These are phyloP conservation scores for Lamprologus lemairii DNA, from an alignment of 2,113 vertebrate species.

Conservation along the genomic window DNA sequence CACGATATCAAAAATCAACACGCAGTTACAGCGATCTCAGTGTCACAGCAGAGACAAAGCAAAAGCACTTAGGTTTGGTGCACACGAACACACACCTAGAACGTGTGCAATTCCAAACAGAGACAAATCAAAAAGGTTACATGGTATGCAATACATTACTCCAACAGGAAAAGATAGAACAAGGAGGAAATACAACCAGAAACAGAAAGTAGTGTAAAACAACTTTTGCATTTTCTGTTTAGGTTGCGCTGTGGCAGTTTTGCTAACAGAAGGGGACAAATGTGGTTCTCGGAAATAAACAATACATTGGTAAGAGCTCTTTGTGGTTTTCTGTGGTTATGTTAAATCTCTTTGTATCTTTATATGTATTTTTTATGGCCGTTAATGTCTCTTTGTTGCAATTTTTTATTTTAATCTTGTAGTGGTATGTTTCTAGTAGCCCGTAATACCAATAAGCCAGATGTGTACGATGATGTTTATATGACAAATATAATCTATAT, in stretches of 20 bases:
- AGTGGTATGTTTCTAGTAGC: background rate
- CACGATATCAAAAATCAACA: slow-evolving; percentile 42
- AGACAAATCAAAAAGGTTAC: background rate
- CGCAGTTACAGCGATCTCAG: background rate
- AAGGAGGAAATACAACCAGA: background rate
- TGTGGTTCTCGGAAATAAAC: background rate
- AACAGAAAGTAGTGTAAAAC: background rate
- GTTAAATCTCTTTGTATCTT: background rate
- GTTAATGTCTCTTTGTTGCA: background rate
- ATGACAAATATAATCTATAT: background rate
- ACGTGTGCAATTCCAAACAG: background rate
- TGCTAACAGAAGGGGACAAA: background rate
- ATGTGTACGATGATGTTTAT: background rate
- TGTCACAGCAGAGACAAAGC: background rate
- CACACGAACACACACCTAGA: background rate
- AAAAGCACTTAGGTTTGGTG: background rate
- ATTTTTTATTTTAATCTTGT: background rate
- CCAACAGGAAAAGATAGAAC: background rate
- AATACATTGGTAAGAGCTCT: background rate
- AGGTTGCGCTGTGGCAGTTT: background rate
- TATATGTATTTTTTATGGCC: background rate
- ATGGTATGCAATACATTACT: background rate
- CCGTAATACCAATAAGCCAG: background rate
- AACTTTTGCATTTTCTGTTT: background rate
- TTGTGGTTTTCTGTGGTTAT: background rate